Conservation (phyloP, 2,888 invertebrate genomes). For the Folsomia candida region DNA sequence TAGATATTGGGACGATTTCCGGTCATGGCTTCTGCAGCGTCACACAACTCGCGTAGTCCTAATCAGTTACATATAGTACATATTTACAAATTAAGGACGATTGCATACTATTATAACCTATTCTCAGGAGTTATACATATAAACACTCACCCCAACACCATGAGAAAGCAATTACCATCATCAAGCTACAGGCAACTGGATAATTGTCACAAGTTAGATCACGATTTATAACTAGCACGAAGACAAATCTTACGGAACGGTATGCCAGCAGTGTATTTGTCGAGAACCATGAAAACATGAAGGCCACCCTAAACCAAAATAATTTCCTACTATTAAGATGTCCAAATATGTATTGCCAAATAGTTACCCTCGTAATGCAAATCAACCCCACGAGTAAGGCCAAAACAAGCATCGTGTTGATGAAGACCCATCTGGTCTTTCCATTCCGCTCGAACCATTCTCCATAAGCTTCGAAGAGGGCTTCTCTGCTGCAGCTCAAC, state of each 20-base stretch:
- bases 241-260: background rate
- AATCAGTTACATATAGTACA: background rate
- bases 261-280: background rate
- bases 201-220: too few relatives aligned
- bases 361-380: background rate
- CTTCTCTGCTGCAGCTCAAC: background rate
- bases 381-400: background rate
- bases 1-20: background rate
- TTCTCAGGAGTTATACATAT: too few relatives aligned
- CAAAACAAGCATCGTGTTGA: background rate
- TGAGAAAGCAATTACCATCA: background rate
- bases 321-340: background rate
- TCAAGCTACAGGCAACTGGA: background rate
- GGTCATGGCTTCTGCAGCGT: background rate
- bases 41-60: background rate
- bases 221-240: too few relatives aligned
- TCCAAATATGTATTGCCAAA: background rate
- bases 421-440: background rate
- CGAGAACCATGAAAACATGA: background rate
- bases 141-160: background rate
- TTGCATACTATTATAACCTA: background rate
- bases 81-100: background rate
- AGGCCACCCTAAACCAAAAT: background rate
- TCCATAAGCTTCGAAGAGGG: background rate
- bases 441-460: background rate